Percentiles rank a stretch among this genome's conserved stretches.
Conservation (phyloP, 2,888 invertebrate genomes). For the Tachina lurida region DNA sequence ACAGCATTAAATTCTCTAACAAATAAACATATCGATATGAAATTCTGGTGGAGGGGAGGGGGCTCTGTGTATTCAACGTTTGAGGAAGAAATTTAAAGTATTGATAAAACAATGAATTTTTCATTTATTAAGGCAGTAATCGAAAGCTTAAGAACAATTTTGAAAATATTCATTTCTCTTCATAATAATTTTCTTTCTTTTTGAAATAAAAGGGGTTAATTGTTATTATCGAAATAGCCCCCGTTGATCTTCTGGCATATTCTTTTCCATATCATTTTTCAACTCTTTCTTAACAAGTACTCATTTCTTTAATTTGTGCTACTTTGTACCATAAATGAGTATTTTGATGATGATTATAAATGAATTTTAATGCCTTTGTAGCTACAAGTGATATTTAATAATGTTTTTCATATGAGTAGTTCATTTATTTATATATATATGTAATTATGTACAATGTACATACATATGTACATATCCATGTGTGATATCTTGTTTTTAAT, state of each 20-base stretch:
- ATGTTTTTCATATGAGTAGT: slow-evolving; percentile 19
- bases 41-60: not conserved
- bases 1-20: not conserved
- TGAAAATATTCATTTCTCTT: not conserved
- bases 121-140: not conserved
- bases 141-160: not conserved
- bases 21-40: too few species aligned
- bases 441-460: too few species aligned
- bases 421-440: not conserved
- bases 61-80: not conserved
- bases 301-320: slow-evolving; percentile 9
- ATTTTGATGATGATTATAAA: slow-evolving; percentile 10
- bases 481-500: slow-evolving; percentile 28
- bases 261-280: not conserved
- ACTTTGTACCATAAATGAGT: not conserved
- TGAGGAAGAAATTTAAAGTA: not conserved
- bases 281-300: slow-evolving; percentile 5
- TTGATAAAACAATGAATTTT: not conserved
- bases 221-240: not conserved
- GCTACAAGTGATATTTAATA: slow-evolving; percentile 8
- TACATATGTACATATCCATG: too few species aligned
- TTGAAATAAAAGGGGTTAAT: slow-evolving; percentile 1
- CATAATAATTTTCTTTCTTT: not conserved
- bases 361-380: slow-evolving; percentile 32
- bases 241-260: not conserved